Conservation (phyloP, 2,888 invertebrate genomes). For the Cremastinae sp. region DNA sequence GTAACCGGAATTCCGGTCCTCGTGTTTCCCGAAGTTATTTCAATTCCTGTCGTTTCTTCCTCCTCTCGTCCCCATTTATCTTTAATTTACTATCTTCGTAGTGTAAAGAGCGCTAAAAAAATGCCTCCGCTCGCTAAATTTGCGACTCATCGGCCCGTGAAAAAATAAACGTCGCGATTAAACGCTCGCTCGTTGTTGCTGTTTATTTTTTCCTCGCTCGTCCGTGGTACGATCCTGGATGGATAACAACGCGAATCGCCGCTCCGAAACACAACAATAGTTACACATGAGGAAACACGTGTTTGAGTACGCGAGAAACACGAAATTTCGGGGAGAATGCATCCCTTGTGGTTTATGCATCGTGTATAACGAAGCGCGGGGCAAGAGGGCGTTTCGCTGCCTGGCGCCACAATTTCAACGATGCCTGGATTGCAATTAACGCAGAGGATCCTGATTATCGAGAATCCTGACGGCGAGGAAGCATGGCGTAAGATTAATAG, state of each 20-base stretch:
- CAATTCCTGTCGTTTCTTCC: slow-evolving; percentile 5
- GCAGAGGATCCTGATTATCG: slow-evolving; percentile 43
- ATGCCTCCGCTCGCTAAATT: no score
- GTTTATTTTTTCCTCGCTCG: not conserved
- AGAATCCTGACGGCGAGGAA: not conserved
- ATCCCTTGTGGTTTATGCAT: slow-evolving; percentile 9
- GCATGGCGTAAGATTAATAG: slow-evolving; percentile 28
- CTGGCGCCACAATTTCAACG: slow-evolving; percentile 18
- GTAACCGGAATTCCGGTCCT: slow-evolving; percentile 44
- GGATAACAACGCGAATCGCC: not conserved
- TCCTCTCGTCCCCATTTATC: slow-evolving; percentile 12
- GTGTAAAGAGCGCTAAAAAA: not conserved
- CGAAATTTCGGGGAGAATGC: slow-evolving; percentile 30
- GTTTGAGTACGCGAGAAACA: slow-evolving; percentile 3
- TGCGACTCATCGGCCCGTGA: no score
- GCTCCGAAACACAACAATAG: not conserved
- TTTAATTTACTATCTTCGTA: not conserved
- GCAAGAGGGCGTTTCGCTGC: slow-evolving; percentile 18
- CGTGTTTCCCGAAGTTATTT: not conserved
- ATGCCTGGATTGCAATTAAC: slow-evolving; percentile 39
- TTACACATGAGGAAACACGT: slow-evolving; percentile 30
- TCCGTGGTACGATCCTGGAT: not conserved
- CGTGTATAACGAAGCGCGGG: not conserved
- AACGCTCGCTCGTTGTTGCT: no score
- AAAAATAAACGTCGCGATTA: not conserved